Percentiles rank a stretch among this genome's conserved stretches.
Conservation (phyloP, 2,888 invertebrate species). For the Tipula helvola region DNA sequence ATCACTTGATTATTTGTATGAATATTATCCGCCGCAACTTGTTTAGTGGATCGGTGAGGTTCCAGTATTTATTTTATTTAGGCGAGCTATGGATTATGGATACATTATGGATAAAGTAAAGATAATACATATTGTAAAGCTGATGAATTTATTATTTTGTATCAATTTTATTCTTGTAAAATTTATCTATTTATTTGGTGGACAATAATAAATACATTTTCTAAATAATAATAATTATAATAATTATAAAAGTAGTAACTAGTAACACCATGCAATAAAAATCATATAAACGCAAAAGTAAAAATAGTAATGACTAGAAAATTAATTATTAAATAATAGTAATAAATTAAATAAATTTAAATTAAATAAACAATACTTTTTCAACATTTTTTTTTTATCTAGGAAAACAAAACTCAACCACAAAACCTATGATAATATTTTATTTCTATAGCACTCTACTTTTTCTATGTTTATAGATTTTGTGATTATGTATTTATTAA, state of each 20-base stretch:
- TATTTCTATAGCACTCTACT: neutral
- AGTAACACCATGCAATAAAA: neutral
- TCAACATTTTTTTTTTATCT: neutral
- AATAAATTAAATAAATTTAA: neutral
- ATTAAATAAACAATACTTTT: neutral
- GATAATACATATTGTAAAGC: neutral
- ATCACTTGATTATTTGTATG: too few relatives aligned
- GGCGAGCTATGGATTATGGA: too few relatives aligned
- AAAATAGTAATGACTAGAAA: neutral
- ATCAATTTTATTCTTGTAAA: neutral
- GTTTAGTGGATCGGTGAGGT: too few relatives aligned
- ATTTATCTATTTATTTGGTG: neutral
- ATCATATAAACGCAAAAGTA: neutral
- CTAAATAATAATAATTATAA: neutral
- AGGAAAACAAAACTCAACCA: neutral
- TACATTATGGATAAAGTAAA: too few relatives aligned
- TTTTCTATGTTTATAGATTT: neutral
- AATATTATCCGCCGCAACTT: too few relatives aligned
- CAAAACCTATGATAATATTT: neutral
- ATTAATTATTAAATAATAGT: neutral
- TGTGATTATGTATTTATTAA: neutral
- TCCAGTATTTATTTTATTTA: too few relatives aligned
- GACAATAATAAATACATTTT: neutral
- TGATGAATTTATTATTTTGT: neutral
- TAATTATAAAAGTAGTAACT: neutral